A percentile compares a stretch with the other conserved stretches of the same genome.
Evolutionary conservation across 1,140 invertebrate species (phyloP).

Genomic region (Diuraphis noxia): DNA sequence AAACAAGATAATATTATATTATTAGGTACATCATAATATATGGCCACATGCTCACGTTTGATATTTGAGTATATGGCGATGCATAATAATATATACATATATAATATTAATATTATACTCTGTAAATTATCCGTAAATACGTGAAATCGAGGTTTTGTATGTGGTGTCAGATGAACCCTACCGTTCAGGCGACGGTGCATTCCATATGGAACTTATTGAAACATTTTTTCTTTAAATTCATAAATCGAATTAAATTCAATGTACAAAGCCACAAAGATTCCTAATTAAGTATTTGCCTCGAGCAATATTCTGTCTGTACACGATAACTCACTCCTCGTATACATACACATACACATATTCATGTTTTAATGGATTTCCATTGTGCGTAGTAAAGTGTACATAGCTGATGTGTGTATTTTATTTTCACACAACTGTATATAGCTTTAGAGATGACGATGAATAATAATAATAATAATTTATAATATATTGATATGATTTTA

Average conservation of each 20-base stretch:
- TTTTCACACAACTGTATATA: neutral
- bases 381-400: neutral
- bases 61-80: neutral
- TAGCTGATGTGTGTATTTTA: neutral
- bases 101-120: too few relatives aligned
- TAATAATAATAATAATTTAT: neutral
- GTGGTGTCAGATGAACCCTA: neutral
- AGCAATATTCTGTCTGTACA: neutral
- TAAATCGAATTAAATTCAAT: neutral
- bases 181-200: neutral
- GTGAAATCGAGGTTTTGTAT: neutral
- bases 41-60: neutral
- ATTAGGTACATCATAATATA: neutral
- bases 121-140: neutral
- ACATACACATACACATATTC: neutral
- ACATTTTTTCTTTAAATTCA: neutral
- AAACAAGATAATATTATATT: neutral
- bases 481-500: neutral
- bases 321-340: neutral
- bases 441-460: neutral
- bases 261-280: neutral
- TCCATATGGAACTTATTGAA: conserved; percentile 16
- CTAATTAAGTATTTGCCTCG: neutral
- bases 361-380: neutral
- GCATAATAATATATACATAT: too few relatives aligned